Conservation (phyloP, 2,888 invertebrate genomes). For the Ochropacha duplaris region DNA sequence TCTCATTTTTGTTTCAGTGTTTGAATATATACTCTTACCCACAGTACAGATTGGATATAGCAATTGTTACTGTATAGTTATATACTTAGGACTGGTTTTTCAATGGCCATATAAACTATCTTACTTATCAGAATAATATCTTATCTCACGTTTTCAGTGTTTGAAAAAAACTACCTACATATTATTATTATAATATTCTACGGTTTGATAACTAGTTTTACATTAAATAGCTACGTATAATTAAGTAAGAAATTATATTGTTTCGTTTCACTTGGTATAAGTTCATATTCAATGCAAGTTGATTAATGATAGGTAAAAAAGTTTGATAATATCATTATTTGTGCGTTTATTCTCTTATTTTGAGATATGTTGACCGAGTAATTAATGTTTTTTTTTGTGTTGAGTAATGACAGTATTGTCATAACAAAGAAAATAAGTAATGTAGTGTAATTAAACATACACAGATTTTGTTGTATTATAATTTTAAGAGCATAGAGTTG, state of each 20-base stretch:
- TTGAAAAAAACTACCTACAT: too few species aligned
- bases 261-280: not conserved
- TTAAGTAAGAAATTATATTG: not conserved
- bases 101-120: too few species aligned
- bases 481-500: too few species aligned
- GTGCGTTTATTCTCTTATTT: not conserved
- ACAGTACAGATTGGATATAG: too few species aligned
- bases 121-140: too few species aligned
- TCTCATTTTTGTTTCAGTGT: constrained; percentile 28
- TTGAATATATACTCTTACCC: not conserved
- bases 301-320: not conserved
- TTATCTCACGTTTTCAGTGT: too few species aligned
- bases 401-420: not conserved
- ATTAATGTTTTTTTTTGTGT: not conserved
- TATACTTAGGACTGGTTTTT: too few species aligned
- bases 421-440: not conserved
- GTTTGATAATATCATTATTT: not conserved
- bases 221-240: not conserved
- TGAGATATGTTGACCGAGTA: not conserved
- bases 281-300: not conserved
- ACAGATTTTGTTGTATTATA: too few species aligned
- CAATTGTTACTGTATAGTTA: too few species aligned
- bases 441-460: not conserved
- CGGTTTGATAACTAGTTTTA: not conserved
- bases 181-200: too few species aligned